Base-by-base conservation (phyloP, 1,140 invertebrate genomes). In the Zophobas morio region DNA sequence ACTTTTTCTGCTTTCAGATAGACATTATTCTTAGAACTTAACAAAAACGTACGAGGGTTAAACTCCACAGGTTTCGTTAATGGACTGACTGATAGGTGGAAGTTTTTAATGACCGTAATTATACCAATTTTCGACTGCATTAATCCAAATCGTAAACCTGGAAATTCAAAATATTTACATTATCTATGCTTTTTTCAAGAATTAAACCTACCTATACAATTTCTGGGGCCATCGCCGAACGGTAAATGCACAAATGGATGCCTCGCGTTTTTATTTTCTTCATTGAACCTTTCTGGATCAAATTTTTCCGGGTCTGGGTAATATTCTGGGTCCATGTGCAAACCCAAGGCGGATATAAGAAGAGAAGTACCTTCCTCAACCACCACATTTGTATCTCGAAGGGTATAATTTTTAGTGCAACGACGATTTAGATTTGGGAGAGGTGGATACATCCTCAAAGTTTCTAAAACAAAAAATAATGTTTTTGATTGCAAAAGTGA, bases 371-470 rank as follows among this genome's bases (percentile, higher is more conserved):
- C 85, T 70, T 83, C 83, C 78, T 87, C 83, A 33, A 88, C 82
- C 0, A 83, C 72, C 0, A 84, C n/a, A 37, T 87, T 74, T 0
- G 83, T 87, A n/a, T 84, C 85, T 0, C 87, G 87, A 40, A 89
- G 74, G 20, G 20, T 20, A 20, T 20, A 20, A 20, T 20, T 20
- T 20, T 20, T 20, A 20, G 20, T 20, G 20, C 87, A 88, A 0
- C 79, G 71, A 49, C 89, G 80, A 47, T 86, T 82, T 1, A 88
- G 75, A 34, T 83, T 82, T 0, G 85, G 80, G 33, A 86, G 34
- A 37, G 75, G 75, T 54, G 75, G 75, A 47, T 75, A 75, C 47
- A 51, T 74, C 4, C 71, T 46, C 54, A 75, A 56, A 20, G 70
- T 77, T 77, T 77, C 63, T 76, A 72, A 37, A 3, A 51, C 20